Base-by-base conservation (phyloP, 2,113 vertebrate genomes). In the Sitta europaea region DNA sequence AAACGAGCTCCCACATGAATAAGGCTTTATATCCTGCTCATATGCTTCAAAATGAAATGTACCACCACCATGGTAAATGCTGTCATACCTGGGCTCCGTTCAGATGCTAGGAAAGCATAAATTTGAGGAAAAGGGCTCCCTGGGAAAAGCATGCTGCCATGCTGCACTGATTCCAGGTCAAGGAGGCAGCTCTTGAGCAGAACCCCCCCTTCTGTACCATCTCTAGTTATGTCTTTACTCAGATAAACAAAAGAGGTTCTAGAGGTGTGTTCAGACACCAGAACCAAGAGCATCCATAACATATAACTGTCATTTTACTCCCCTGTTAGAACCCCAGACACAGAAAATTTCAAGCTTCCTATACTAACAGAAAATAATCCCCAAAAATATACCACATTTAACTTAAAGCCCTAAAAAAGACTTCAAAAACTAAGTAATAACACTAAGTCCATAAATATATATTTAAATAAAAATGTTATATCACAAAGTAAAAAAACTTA, bases 11-110 rank as follows among this genome's bases (percentile, higher is more conserved):
- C 14, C 16, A 10, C 1, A 0, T n/a, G 61, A 87, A 42, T 42
- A 25, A 62, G 14, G 3, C 5, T 73, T 50, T 58, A 9, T n/a
- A 40, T 14, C 47, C 27, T 47, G 6, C 35, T 40, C 20, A 29
- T 35, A 36, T 1, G 15, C 42, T 57, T n/a, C 23, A 8, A 19
- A 74, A 20, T 0, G 0, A 51, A 58, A 7, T 7, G 15, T 40
- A 55, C 33, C 59, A 42, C 55, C 45, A 53, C 3, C 18, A 8
- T 8, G 1, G 1, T 18, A 17, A 57, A 42, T 21, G 33, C 25
- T 22, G 11, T 11, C 63, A 3, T 29, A 47, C 21, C 66, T 48
- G 35, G 40, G 43, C 16, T 28, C 12, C 3, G 0, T 51, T 82
- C 55, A 82, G 50, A 21, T 62, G 15, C 21, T 4, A 61, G 22